A percentile compares a stretch with the other conserved stretches of the same genome.
These are phyloP conservation scores for Macropus fuliginosus DNA, from an alignment of 2,797 vertebrate species.

Conservation along the genomic window DNA sequence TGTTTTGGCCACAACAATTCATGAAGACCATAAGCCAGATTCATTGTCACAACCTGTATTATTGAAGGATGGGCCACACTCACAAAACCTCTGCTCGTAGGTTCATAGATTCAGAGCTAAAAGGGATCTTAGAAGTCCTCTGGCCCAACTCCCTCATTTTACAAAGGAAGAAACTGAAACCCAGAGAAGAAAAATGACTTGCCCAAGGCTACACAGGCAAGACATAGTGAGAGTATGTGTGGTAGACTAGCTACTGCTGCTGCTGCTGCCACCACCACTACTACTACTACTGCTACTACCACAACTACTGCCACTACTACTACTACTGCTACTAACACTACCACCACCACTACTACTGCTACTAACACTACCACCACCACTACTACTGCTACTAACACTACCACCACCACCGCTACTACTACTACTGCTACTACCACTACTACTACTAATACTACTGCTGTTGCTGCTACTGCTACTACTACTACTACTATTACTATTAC, in stretches of 20 bases:
- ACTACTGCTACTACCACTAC: no score
- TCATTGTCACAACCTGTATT: neutral
- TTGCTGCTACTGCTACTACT: no score
- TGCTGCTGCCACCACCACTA: neutral
- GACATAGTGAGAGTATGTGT: no score
- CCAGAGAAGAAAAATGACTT: neutral
- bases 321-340: no score
- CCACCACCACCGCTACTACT: no score
- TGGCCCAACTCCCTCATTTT: neutral
- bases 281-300: no score
- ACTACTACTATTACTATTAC: no score
- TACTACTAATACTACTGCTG: rapidly evolving
- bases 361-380: no score
- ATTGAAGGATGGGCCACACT: neutral
- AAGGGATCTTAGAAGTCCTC: neutral
- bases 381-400: no score
- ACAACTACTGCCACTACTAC: rapidly evolving
- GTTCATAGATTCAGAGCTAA: neutral
- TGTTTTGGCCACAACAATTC: neutral
- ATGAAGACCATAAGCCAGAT: neutral
- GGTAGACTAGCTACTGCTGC: no score
- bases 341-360: no score
- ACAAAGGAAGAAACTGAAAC: neutral
- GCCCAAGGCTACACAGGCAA: no score
- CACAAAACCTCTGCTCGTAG: neutral